Evolutionary conservation across 2,888 invertebrate genomes (phyloP).

Genomic region (Anticlea derivata): DNA sequence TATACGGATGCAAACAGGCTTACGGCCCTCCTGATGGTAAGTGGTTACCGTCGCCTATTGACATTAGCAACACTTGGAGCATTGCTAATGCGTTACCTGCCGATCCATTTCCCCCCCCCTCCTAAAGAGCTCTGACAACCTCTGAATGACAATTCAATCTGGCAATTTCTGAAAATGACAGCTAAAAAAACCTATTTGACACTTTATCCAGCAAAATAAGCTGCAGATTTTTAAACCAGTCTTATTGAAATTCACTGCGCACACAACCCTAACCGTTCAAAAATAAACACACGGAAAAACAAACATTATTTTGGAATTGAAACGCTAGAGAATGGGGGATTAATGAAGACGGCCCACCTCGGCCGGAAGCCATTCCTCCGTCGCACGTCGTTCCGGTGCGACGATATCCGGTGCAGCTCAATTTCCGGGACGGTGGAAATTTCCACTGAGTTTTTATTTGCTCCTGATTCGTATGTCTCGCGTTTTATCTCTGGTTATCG

Average conservation of each 20-base stretch:
- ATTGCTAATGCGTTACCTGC: too few relatives aligned
- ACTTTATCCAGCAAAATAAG: not conserved
- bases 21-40: too few relatives aligned
- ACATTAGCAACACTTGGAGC: too few relatives aligned
- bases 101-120: too few relatives aligned
- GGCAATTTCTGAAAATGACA: too few relatives aligned
- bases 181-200: too few relatives aligned
- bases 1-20: too few relatives aligned
- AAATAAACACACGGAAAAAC: slow-evolving; percentile 41
- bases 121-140: too few relatives aligned
- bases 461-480: slow-evolving; percentile 54
- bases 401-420: slow-evolving; percentile 81
- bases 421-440: slow-evolving; percentile 75
- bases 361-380: slow-evolving; percentile 73
- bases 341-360: slow-evolving; percentile 72
- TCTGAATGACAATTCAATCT: too few relatives aligned
- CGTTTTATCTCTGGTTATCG: slow-evolving; percentile 32
- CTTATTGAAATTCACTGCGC: slow-evolving; percentile 23
- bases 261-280: slow-evolving; percentile 22
- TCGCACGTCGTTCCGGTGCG: slow-evolving; percentile 76
- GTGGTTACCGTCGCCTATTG: too few relatives aligned
- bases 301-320: slow-evolving; percentile 45
- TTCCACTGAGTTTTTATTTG: slow-evolving; percentile 68
- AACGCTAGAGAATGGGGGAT: slow-evolving; percentile 58
- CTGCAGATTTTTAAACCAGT: not conserved